phyloP scores from a whole-genome alignment of 2,888 invertebrate genomes.

The Plemyria rubiginata region DNA sequence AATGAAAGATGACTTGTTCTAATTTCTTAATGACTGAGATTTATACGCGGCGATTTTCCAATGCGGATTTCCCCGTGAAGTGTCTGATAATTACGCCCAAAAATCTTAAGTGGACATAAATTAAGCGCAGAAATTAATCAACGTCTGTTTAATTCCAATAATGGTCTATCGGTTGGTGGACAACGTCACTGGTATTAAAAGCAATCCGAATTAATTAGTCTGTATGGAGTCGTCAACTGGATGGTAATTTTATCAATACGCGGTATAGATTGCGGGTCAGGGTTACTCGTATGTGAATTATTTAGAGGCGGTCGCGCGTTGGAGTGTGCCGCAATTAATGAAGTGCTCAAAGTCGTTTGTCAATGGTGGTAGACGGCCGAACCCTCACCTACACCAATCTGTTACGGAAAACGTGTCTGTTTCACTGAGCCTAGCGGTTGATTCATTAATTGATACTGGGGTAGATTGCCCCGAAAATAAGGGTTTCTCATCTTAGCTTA shows the following conservation, averaged over 20 bases:
- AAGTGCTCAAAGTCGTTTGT: conserved; percentile 79
- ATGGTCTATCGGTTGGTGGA: conserved; percentile 44
- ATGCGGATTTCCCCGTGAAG: conserved; percentile 31
- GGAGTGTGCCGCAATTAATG: conserved; percentile 79
- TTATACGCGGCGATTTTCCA: conserved; percentile 23
- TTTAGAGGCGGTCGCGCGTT: conserved; percentile 75
- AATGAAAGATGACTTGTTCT: conserved; percentile 14
- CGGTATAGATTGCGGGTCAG: conserved; percentile 62
- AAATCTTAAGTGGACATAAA: conserved; percentile 47
- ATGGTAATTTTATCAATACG: conserved; percentile 62
- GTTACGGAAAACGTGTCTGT: conserved; percentile 66
- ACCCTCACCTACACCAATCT: conserved; percentile 64
- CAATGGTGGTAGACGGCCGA: conserved; percentile 62
- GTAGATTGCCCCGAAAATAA: conserved; percentile 13
- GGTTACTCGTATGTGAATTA: conserved; percentile 76
- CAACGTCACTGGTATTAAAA: conserved; percentile 53
- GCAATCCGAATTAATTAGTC: conserved; percentile 63
- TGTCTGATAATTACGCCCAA: conserved; percentile 40
- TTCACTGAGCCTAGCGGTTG: conserved; percentile 46
- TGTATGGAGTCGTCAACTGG: conserved; percentile 62
- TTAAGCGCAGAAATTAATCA: conserved; percentile 43
- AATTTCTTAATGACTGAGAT: conserved; percentile 26
- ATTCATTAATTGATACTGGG: conserved; percentile 32
- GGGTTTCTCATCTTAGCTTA: conserved; percentile 3
- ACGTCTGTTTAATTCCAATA: conserved; percentile 45